Percentiles rank a stretch among this genome's conserved stretches.
Conservation (phyloP, 2,888 invertebrate genomes). For the Perizoma flavofasciatum region DNA sequence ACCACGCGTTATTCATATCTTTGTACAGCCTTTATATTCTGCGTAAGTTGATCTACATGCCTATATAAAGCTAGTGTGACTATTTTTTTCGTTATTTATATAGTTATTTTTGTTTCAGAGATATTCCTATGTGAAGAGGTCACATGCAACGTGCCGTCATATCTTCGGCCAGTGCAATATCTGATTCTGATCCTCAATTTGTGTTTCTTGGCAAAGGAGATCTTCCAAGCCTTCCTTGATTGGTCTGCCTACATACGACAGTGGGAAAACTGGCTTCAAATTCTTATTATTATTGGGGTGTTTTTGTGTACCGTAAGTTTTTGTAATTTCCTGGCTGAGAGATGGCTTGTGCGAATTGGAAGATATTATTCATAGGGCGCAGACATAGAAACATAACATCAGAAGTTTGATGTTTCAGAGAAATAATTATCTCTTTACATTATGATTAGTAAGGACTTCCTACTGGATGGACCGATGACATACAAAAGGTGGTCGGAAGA, state of each 20-base stretch:
- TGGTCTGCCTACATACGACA: slow-evolving; percentile 89
- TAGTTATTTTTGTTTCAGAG: slow-evolving; percentile 56
- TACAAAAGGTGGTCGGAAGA: too few species aligned
- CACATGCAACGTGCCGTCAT: slow-evolving; percentile 68
- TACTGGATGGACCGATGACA: too few species aligned
- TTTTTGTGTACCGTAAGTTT: slow-evolving; percentile 86
- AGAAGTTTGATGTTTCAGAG: too few species aligned
- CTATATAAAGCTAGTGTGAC: not conserved
- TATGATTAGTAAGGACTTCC: too few species aligned
- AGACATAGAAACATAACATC: too few species aligned
- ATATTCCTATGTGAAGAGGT: slow-evolving; percentile 79
- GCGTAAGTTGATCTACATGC: slow-evolving; percentile 68
- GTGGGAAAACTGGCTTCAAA: slow-evolving; percentile 94
- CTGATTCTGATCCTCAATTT: slow-evolving; percentile 86
- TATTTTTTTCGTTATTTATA: not conserved
- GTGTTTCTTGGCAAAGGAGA: slow-evolving; percentile 87
- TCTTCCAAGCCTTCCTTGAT: slow-evolving; percentile 90
- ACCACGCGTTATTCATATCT: slow-evolving; percentile 89
- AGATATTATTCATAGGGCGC: too few species aligned
- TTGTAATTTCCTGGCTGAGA: not conserved
- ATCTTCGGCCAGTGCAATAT: slow-evolving; percentile 81
- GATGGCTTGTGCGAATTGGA: too few species aligned
- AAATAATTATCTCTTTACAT: too few species aligned
- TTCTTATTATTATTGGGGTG: slow-evolving; percentile 89
- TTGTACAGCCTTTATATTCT: slow-evolving; percentile 89